Evolutionary conservation across 2,113 vertebrate species (phyloP), one percentile per base, ranked within the genome.

Genomic region (Neolamprologus longior): DNA sequence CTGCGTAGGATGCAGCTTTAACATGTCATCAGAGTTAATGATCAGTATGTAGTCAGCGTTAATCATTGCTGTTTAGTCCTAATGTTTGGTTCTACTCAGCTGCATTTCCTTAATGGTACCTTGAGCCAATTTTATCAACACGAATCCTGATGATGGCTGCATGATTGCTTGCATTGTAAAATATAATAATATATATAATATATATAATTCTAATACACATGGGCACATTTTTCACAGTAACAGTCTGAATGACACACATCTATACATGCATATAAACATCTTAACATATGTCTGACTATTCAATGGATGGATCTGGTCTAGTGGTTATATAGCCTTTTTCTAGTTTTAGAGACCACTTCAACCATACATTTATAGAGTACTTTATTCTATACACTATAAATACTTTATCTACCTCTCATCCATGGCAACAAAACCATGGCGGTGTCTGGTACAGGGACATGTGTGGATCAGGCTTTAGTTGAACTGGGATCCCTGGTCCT

Each of bases 11-110:
- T 45, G 68, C 66, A 42, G 66, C 66, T 71, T 71, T 71, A 71
- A 42, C n/a, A 81, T 73, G 83, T 84, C 31, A 24, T 40, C 37
- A 14, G 10, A 84, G 33, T 33, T 71, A 42, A 80, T 81, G 31
- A 31, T 78, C 81, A 17, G 0, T 52, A 80, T 91, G 68, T 80
- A 85, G 40, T 40, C 55, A 85, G 57, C 54, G 0, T 83, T 88
- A 90, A 91, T 93, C 71, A 85, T 47, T 80, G 21, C 58, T 19
- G 71, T 89, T 82, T 53, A 76, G 5, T 5, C 84, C 47, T 84
- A 84, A 86, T 81, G 78, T 86, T 85, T 61, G 73, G 86, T 92
- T 91, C 86, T 83, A 82, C 91, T 68, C 83, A 35, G 81, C 81
- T 81, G 52, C 55, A 42, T 81, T 82, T 84, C 61, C 81, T 57